Percentiles rank a stretch among this genome's conserved stretches.
phyloP scores from a whole-genome alignment of 2,797 vertebrate species.

The Ciconia nigra region DNA sequence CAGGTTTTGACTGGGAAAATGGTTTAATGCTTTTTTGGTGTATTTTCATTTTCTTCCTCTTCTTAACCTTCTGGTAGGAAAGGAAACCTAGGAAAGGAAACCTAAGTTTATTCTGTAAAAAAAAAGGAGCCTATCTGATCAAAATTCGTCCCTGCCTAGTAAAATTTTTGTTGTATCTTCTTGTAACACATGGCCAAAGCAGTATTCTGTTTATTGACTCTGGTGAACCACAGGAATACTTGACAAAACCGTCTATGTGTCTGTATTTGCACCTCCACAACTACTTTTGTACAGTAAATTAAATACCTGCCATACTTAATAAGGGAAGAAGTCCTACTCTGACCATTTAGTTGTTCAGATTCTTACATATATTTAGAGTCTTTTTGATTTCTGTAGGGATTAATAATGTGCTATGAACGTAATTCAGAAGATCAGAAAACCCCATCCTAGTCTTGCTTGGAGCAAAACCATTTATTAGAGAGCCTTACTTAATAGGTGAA shows the following conservation, averaged over 20 bases:
- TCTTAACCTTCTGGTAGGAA: background rate
- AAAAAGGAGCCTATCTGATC: background rate
- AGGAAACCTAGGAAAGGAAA: background rate
- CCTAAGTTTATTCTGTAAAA: background rate
- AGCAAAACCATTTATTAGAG: background rate
- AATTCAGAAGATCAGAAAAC: constrained; percentile 1
- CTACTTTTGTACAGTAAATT: background rate
- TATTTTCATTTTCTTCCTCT: background rate
- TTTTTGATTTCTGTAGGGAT: background rate
- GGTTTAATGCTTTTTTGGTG: background rate
- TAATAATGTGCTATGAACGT: background rate
- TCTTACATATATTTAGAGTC: background rate
- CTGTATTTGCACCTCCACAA: background rate
- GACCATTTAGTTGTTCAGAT: background rate
- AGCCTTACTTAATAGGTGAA: background rate
- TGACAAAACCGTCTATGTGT: background rate
- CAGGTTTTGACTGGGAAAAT: background rate
- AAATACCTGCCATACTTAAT: background rate
- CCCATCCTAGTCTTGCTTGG: background rate
- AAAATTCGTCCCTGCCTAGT: background rate
- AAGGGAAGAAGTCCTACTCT: background rate
- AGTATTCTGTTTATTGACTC: background rate
- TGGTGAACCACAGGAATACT: background rate
- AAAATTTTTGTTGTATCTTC: background rate
- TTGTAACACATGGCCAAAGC: background rate